Base-by-base conservation (phyloP, 2,113 vertebrate genomes). In the Sylvicapra grimmia region DNA sequence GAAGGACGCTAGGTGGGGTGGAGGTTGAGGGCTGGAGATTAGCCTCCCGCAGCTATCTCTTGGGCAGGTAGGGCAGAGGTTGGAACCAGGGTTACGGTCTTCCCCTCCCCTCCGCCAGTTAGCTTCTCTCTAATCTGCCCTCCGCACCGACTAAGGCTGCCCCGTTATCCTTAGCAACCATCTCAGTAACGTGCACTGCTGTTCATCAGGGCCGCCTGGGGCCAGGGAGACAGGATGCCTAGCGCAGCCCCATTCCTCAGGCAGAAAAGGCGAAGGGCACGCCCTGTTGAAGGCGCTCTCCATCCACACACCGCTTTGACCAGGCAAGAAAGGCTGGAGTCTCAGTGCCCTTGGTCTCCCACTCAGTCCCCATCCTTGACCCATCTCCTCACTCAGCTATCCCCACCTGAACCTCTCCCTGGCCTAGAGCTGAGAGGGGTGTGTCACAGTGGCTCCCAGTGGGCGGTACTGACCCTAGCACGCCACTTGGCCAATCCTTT, bases 41-140 rank as follows among this genome's bases (percentile, higher is more conserved):
- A 36, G 12, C 49, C 63, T 88, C 56, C 56, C 19, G 6, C 0
- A 36, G 27, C 27, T 68, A 63, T 47, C 68, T 90, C 89, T 96
- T 96, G 85, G 82, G 44, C 89, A n/a, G 86, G 49, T 94, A 94
- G 59, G 65, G 54, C 86, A 92, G 19, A 89, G 86, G 83, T 95
- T 96, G 95, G 85, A 90, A 88, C 51, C 79, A n/a, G 80, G 47
- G 80, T 91, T 94, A 59, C 21, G 47, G 61, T 75, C n/a, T 53
- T 49, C 65, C 53, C 86, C 75, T 72, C 19, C 56, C 56, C 53
- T 23, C 44, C 3, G 23, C 79, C 86, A 47, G 56, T 96, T 92
- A 93, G 36, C 49, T 59, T 49, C 7, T 8, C 85, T 82, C 72
- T 88, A 63, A 95, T 83, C 90, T 83, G 93, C 83, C 51, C 72